Evolutionary conservation across 2,888 invertebrate species (phyloP).

Genomic region (Dynastes hyllus): DNA sequence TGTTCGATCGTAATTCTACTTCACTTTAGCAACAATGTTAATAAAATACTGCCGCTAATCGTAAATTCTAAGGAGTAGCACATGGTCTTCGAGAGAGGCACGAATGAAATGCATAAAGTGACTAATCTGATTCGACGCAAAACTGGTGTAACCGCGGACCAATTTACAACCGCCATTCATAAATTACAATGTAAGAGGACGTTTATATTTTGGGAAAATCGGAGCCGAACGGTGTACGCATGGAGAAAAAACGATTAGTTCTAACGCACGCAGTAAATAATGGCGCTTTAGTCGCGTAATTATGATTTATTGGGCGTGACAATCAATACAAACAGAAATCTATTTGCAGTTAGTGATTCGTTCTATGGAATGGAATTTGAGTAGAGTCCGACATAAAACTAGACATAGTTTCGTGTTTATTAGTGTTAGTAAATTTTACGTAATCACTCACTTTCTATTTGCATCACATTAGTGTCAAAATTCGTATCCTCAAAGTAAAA

Average conservation of each 20-base stretch:
- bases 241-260: not conserved
- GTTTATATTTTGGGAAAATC: conserved; percentile 32
- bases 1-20: conserved; percentile 25
- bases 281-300: conserved; percentile 3
- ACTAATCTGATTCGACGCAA: conserved; percentile 35
- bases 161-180: conserved; percentile 31
- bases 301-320: conserved; percentile 36
- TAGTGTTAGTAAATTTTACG: not conserved
- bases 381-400: not conserved
- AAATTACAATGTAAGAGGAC: conserved; percentile 39
- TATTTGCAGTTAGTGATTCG: conserved; percentile 30
- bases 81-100: conserved; percentile 3
- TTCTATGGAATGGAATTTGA: not conserved
- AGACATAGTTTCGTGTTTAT: not conserved
- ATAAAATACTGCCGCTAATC: conserved; percentile 8
- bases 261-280: conserved; percentile 12
- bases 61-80: conserved; percentile 21
- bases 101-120: conserved; percentile 17
- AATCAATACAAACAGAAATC: conserved; percentile 34
- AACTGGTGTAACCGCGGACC: conserved; percentile 23
- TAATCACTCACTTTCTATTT: too few relatives aligned
- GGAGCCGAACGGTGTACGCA: not conserved
- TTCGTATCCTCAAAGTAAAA: too few relatives aligned
- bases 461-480: too few relatives aligned
- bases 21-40: conserved; percentile 33